Evolutionary conservation across 1,140 invertebrate genomes (phyloP), one percentile per base, ranked within the genome.

Genomic region (Dreissena rostriformis): DNA sequence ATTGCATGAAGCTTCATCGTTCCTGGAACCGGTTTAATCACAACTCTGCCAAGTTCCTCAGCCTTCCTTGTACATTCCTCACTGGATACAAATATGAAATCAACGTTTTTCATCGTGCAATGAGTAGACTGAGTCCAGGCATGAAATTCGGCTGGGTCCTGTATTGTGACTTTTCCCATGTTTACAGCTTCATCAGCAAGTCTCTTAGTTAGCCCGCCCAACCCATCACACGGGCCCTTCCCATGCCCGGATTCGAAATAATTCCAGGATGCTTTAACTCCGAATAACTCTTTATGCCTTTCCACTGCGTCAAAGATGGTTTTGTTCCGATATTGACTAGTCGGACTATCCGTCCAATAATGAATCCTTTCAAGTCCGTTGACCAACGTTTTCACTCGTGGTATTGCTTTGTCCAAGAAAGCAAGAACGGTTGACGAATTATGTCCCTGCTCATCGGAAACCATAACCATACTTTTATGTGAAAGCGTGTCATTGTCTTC

Each of bases 391-490:
- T n/a, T n/a, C n/a, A n/a, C n/a, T n/a, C n/a, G n/a, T n/a, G n/a
- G n/a, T n/a, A n/a, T n/a, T n/a, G n/a, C n/a, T n/a, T n/a, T n/a
- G n/a, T n/a, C n/a, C n/a, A n/a, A n/a, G n/a, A n/a, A n/a, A 68
- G 78, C 52, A 24, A 49, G 51, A 10, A 86, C 84, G 1, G 79
- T 82, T 0, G 7, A 67, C 7, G 86, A 51, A 26, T 80, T 84
- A 66, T 80, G 82, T 17, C 22, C 28, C 63, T 61, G 19, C 17
- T 80, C 76, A 63, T 86, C 82, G 19, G 85, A 86, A 22, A 86
- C 39, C 65, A 86, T 24, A 7, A 86, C 82, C 24, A 80, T 73
- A 72, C 75, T 84, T 26, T 75, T 53, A 29, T 85, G 86, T 70
- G 28, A 17, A 17, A 67, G 24, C 0, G 17, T 26, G 39, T 65